Evolutionary conservation across 2,113 vertebrate genomes (phyloP), one percentile per base, ranked within the genome.

Genomic region (Lathamus discolor): DNA sequence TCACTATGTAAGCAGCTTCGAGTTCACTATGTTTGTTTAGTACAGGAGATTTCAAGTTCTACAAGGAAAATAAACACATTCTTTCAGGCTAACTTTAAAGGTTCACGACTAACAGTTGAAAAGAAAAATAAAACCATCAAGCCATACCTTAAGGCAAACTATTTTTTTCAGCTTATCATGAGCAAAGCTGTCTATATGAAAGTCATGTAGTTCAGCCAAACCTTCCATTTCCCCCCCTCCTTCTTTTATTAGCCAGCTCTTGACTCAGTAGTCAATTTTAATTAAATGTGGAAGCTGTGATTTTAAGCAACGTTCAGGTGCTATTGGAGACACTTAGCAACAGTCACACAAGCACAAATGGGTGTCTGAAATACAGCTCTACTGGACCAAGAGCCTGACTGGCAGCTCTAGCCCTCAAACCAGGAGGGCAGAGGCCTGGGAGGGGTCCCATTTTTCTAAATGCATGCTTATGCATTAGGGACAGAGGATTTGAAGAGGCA

Each of bases 31-130:
- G 48, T 86, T 92, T 92, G 48, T 88, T 92, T 92, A 88, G 80
- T 52, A 72, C 55, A 84, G 17, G 64, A 92, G 52, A 90, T 75
- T 81, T 90, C 48, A 86, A 88, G 80, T 76, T 93, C 66, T 82
- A 79, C 73, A 86, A 82, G 88, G 92, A 95, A 94, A 96, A 93
- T 49, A 96, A 88, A 93, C 64, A 61, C 68, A 86, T 84, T 92
- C 41, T 88, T 95, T 88, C 46, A 94, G 46, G 27, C 39, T 88
- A 76, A 79, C 39, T 84, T 95, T 72, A 84, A 93, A 93, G 69
- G 64, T 49, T 86, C 44, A 61, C 48, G 43, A 74, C 46, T 52
- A 72, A 72, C 16, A 67, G 22, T 5, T 86, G 73, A 87, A 92
- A 96, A 84, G 76, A 83, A 79, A 84, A 83, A 41, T 14, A 92